Percentiles rank a stretch among this genome's conserved stretches.
Conservation (phyloP, 2,113 vertebrate species). For the Naja naja region DNA sequence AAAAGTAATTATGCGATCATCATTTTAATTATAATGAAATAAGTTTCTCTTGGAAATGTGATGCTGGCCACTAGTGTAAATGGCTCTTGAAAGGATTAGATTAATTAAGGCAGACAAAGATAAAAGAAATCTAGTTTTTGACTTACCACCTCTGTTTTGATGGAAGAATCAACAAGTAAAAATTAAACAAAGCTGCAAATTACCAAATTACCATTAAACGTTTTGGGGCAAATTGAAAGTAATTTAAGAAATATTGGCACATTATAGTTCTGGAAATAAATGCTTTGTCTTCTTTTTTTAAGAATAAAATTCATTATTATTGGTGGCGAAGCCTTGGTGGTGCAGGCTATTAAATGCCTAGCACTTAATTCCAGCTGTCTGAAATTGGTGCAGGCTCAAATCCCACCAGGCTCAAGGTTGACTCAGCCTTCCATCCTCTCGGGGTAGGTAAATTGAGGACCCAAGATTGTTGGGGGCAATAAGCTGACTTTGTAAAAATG, state of each 20-base stretch:
- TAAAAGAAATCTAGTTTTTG: neutral
- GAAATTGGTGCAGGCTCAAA: too few species aligned
- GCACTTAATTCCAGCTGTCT: too few species aligned
- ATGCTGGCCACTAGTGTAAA: slow-evolving; percentile 2
- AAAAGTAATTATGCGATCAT: slow-evolving; percentile 35
- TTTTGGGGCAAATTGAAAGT: neutral
- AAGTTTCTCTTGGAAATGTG: slow-evolving; percentile 42
- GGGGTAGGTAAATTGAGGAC: too few species aligned
- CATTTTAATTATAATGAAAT: slow-evolving; percentile 32
- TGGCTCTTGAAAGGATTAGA: neutral
- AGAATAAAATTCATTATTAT: too few species aligned
- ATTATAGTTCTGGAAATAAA: neutral
- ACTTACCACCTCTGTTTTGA: neutral
- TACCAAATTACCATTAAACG: neutral
- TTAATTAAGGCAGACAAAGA: slow-evolving; percentile 9
- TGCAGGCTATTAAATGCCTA: too few species aligned
- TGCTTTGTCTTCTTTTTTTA: neutral
- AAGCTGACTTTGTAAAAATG: too few species aligned
- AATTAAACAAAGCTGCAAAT: neutral
- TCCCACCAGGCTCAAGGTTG: too few species aligned
- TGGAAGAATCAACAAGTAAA: neutral
- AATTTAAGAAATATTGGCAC: neutral
- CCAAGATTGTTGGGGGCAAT: too few species aligned
- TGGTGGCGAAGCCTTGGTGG: too few species aligned
- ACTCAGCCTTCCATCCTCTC: too few species aligned